phyloP scores from a whole-genome alignment of 1,140 invertebrate species.

The Paraescarpia echinospica region DNA sequence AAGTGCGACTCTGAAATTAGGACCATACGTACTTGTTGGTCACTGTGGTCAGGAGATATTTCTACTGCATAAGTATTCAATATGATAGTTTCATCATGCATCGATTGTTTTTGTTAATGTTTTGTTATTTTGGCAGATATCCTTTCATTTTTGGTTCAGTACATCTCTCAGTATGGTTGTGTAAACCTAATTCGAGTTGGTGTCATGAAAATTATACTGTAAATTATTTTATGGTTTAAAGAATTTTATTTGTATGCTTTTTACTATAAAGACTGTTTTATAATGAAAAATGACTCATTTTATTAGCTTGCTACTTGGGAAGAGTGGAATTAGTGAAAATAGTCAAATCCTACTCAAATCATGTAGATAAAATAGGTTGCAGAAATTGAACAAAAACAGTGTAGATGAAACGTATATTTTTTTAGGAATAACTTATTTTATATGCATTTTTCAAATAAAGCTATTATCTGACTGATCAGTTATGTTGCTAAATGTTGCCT shows the following conservation, averaged over 20 bases:
- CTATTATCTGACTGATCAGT: background rate
- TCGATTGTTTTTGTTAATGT: background rate
- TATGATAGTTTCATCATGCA: background rate
- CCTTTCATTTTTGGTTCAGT: background rate
- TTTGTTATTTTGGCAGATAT: background rate
- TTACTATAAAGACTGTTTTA: background rate
- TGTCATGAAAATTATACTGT: background rate
- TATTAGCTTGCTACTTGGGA: background rate
- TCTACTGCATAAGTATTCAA: background rate
- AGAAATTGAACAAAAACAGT: background rate
- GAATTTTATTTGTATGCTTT: background rate
- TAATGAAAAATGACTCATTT: background rate
- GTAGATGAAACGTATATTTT: background rate
- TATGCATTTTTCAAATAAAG: background rate
- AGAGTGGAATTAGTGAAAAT: background rate
- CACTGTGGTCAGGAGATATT: background rate
- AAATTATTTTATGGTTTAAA: background rate
- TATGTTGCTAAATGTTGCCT: background rate
- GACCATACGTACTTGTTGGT: too few relatives aligned
- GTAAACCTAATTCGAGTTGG: background rate
- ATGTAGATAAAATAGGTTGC: background rate
- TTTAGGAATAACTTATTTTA: background rate
- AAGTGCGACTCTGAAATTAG: too few relatives aligned
- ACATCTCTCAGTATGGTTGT: background rate
- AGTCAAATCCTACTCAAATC: background rate